Evolutionary conservation across 1,140 invertebrate species (phyloP).

Genomic region (Temnothorax nylanderi): DNA sequence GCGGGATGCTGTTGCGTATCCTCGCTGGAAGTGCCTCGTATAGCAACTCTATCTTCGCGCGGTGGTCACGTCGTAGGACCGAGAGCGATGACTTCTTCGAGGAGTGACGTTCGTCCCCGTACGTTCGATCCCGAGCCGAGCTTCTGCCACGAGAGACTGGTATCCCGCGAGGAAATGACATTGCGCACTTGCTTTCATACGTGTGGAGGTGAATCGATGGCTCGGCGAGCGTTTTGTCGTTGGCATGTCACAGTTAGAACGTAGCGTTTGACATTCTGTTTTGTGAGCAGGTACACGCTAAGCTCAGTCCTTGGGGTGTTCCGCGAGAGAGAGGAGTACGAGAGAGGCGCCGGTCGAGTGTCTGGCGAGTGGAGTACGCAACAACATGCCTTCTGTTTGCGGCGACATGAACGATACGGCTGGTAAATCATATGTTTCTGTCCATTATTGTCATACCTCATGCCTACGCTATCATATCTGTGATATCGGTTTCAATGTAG

Average conservation of each 20-base stretch:
- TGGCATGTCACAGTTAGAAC: not conserved
- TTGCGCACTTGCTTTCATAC: not conserved
- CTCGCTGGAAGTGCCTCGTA: not conserved
- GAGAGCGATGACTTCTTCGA: not conserved
- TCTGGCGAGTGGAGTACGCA: not conserved
- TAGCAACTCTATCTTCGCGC: not conserved
- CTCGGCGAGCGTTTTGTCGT: no score
- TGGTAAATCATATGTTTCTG: slow-evolving; percentile 71
- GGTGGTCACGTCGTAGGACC: not conserved
- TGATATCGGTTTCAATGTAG: not conserved
- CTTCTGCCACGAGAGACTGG: not conserved
- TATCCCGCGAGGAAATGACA: not conserved
- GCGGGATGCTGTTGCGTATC: not conserved
- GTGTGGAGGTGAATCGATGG: not conserved
- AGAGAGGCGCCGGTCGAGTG: no score
- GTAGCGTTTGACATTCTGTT: slow-evolving; percentile 14
- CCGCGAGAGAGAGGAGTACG: not conserved
- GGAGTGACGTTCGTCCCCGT: not conserved
- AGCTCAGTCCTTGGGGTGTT: not conserved
- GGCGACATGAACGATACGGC: slow-evolving; percentile 78
- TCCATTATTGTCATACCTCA: not conserved
- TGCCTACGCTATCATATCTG: not conserved
- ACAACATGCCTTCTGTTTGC: slow-evolving; percentile 81
- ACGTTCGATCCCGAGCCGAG: not conserved
- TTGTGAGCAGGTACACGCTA: not conserved